Evolutionary conservation across 2,888 invertebrate species (phyloP), one percentile per base, ranked within the genome.

Genomic region (Cryptocheilus praepositus): DNA sequence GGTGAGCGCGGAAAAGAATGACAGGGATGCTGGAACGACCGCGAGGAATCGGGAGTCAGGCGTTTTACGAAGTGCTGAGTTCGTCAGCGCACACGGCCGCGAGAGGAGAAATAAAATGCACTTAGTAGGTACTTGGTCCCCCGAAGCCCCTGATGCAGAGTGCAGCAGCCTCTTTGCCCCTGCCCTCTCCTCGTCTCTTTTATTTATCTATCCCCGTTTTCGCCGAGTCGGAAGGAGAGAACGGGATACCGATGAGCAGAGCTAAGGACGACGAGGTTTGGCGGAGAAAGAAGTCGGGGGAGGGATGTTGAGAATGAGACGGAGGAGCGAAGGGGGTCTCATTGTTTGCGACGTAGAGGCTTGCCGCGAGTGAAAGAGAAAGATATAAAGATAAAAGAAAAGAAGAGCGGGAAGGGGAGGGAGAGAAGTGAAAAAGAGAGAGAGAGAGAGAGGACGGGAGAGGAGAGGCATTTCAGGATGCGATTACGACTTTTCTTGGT

Each of bases 401-500:
- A 11, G 53, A 22, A 53, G 21, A 66, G 22, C 28, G 51, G n/a
- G n/a, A n/a, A n/a, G n/a, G n/a, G n/a, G n/a, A n/a, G n/a, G n/a
- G n/a, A n/a, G n/a, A n/a, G n/a, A 43, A 25, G 22, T 18, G 54
- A 65, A 61, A 28, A 46, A 67, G 68, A 44, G 28, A 70, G 58
- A 53, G 62, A n/a, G 51, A 58, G 61, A 64, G 66, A 53, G 67
- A 59, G 36, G 7, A 45, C 28, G 55, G 62, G 70, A 53, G 70
- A 36, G 56, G 18, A 11, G 19, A 68, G 71, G 78, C 81, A 83
- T 85, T 82, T 86, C 84, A 85, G 86, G 85, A 86, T 85, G 86
- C 86, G 87, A 88, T 88, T 88, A 88, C 84, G 88, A 88, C 88
- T 88, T 88, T 89, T 88, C 88, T 88, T 82, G 86, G 88, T 88